Base-by-base conservation (phyloP, 2,797 vertebrate species). In the Scolopax rusticola region DNA sequence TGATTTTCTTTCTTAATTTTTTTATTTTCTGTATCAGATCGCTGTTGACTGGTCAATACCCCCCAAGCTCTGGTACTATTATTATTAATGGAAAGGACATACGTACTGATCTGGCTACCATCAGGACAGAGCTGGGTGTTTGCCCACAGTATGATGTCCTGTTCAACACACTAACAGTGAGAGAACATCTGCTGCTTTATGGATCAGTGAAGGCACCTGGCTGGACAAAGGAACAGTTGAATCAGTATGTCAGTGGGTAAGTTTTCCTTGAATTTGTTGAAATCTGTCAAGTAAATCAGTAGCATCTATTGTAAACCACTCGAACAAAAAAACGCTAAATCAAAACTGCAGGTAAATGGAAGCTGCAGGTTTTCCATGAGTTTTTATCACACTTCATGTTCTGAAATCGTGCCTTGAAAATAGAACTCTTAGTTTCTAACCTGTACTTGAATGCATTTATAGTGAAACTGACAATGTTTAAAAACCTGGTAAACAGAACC, bases 81-180 rank as follows among this genome's bases (percentile, higher is more conserved):
- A 71, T 96, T 25, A 16, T 98, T 61, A 92, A 98, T 28, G 98
- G 98, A 57, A 98, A 84, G 92, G 94, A 97, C 79, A 96, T 98
- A n/a, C 73, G 84, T 59, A 97, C 94, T 1, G 97, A 98, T 33
- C 32, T 96, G 67, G 32, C 93, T 32, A 47, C 84, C 32, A 87
- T 98, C 81, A 94, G 98, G 45, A 83, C 28, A 24, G 97, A 98
- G 93, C 76, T 98, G 59, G 98, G 98, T 6, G 97, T 98, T n/a
- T 98, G 98, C 59, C 97, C 74, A 1, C 98, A 98, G 93, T 88
- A 90, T 10, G 92, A 98, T 10, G 93, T 98, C 50, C 95, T 98
- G 17, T 96, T 98, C n/a, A 88, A 94, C n/a, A n/a, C 13, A 2
- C 95, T 98, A 56, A 98, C 97, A 0, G 96, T 97, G n/a, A 23